phyloP scores from a whole-genome alignment of 2,113 vertebrate species.

The Crotalus helleri region DNA sequence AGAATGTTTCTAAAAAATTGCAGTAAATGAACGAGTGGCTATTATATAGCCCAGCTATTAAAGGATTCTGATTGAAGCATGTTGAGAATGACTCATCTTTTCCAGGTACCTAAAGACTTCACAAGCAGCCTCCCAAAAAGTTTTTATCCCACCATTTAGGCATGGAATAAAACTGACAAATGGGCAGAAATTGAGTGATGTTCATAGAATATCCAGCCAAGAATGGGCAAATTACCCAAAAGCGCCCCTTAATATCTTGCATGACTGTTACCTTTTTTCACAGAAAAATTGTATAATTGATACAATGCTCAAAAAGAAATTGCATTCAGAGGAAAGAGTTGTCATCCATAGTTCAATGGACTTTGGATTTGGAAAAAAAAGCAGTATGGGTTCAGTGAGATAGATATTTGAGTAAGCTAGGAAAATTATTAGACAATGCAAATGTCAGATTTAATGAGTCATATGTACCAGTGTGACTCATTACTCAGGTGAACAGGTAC shows the following conservation, averaged over 20 bases:
- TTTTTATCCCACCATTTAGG: conserved; percentile 14
- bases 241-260: neutral
- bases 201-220: neutral
- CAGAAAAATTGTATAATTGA: neutral
- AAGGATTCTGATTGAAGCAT: conserved; percentile 43
- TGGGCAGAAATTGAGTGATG: neutral
- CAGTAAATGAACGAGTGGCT: conserved; percentile 43
- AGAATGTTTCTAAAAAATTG: conserved; percentile 49
- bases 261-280: neutral
- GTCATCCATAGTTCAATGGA: neutral
- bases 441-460: neutral
- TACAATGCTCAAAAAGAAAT: neutral
- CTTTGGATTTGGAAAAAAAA: neutral
- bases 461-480: neutral
- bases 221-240: neutral
- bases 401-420: neutral
- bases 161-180: conserved; percentile 4
- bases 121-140: neutral
- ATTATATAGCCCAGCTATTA: conserved; percentile 36
- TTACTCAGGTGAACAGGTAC: neutral
- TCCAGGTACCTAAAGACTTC: conserved; percentile 22
- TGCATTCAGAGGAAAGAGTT: neutral
- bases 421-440: neutral
- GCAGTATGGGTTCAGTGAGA: neutral
- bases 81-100: conserved; percentile 52